A percentile compares a stretch with the other conserved stretches of the same genome.
Evolutionary conservation across 2,888 invertebrate genomes (phyloP).

Genomic region (Amiota mariae): DNA sequence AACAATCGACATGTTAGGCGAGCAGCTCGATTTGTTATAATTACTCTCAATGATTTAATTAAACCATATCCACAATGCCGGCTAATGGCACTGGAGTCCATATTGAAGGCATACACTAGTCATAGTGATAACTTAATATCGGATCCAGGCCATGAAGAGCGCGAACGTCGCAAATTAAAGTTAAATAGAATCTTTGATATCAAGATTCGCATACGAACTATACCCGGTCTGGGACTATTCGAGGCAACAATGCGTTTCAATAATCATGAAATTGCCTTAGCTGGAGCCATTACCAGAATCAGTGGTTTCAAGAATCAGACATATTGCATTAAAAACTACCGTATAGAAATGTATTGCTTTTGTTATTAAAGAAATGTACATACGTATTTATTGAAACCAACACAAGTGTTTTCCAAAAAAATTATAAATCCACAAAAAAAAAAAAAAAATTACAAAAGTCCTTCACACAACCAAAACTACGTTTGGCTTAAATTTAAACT

Average conservation of each 20-base stretch:
- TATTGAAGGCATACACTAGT: not conserved
- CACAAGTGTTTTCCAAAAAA: too few relatives aligned
- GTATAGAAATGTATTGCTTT: conserved; percentile 1
- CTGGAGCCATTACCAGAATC: not conserved
- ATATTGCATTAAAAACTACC: not conserved
- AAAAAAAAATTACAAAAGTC: not conserved
- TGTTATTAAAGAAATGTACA: not conserved
- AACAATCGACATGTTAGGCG: not conserved
- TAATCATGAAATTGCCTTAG: not conserved
- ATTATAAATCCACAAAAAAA: not conserved
- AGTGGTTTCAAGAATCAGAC: not conserved
- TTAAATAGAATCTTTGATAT: not conserved
- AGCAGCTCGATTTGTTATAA: not conserved
- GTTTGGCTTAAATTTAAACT: not conserved
- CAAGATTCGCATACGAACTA: not conserved
- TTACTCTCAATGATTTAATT: not conserved
- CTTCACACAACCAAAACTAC: not conserved
- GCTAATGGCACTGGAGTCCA: not conserved
- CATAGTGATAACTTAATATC: not conserved
- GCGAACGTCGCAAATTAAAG: not conserved
- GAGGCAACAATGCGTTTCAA: conserved; percentile 6
- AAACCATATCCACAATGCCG: conserved; percentile 13
- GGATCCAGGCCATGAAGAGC: too few relatives aligned
- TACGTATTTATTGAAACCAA: not conserved
- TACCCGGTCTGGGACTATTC: not conserved